Evolutionary conservation across 2,888 invertebrate genomes (phyloP).

Genomic region (Mactromeris polynyma): DNA sequence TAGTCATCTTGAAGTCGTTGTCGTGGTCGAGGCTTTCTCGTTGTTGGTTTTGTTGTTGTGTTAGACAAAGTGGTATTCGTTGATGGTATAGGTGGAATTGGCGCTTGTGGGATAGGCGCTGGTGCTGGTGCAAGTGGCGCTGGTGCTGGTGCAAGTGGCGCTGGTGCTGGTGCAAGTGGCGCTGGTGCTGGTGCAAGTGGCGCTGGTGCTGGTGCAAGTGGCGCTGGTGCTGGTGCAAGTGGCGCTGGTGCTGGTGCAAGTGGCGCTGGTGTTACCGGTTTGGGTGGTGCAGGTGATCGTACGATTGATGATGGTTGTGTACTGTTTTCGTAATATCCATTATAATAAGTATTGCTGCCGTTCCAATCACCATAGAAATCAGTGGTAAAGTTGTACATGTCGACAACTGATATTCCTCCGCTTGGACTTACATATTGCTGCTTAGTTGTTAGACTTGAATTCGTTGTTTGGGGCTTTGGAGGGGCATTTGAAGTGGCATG

Average conservation of each 20-base stretch:
- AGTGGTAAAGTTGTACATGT: conserved; percentile 1
- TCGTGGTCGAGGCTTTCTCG: too few relatives aligned
- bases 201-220: not conserved
- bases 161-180: not conserved
- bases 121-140: not conserved
- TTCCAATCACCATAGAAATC: not conserved
- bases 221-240: not conserved
- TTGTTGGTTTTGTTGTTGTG: not conserved
- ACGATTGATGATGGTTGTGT: not conserved
- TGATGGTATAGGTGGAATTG: not conserved
- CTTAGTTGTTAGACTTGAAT: not conserved
- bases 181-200: too few relatives aligned
- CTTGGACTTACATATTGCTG: not conserved
- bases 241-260: not conserved
- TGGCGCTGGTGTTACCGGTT: not conserved
- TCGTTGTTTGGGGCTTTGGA: not conserved
- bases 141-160: not conserved
- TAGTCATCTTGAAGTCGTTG: conserved; percentile 27
- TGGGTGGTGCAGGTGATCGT: not conserved
- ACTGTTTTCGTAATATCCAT: not conserved
- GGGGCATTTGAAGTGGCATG: not conserved
- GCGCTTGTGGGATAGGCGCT: too few relatives aligned
- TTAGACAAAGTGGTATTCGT: conserved; percentile 25
- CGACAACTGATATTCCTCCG: not conserved
- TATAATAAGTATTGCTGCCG: not conserved